Evolutionary conservation across 92 coral and sea anemone genomes (phyloP).

Genomic region (Nematostella vectensis): DNA sequence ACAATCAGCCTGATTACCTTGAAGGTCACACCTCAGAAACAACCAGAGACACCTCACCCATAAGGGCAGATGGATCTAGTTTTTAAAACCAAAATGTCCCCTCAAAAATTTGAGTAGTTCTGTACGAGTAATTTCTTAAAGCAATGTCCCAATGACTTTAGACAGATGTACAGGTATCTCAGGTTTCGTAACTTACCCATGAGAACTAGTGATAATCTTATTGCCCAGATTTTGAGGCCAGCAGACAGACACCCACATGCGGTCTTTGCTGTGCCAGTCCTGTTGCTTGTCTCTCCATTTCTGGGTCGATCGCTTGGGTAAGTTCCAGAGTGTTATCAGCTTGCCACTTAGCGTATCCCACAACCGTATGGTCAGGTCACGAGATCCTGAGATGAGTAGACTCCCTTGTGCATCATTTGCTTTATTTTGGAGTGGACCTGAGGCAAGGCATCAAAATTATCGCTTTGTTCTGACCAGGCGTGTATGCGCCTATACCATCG

Average conservation of each 20-base stretch:
- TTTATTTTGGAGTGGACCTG: slow-evolving; percentile 55
- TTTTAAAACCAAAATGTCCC: too few species aligned
- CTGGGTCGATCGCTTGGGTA: slow-evolving; percentile 71
- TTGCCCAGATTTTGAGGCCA: slow-evolving; percentile 66
- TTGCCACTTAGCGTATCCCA: slow-evolving; percentile 83
- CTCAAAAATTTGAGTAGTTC: too few species aligned
- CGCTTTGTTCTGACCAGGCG: too few species aligned
- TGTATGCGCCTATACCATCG: neutral
- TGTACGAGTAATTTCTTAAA: too few species aligned
- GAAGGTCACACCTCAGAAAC: too few species aligned
- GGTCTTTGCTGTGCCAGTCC: slow-evolving; percentile 59
- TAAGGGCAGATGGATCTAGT: too few species aligned
- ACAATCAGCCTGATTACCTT: too few species aligned
- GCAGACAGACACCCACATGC: slow-evolving; percentile 86
- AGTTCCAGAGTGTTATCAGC: slow-evolving; percentile 49
- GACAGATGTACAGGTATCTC: neutral
- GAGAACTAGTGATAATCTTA: slow-evolving; percentile 67
- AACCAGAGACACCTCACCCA: too few species aligned
- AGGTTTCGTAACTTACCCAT: slow-evolving; percentile 40
- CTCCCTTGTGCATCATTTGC: slow-evolving; percentile 39
- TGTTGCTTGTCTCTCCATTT: slow-evolving; percentile 76
- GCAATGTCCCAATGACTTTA: too few species aligned
- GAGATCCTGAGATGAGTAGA: slow-evolving; percentile 77
- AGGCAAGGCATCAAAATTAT: too few species aligned
- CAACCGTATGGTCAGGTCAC: slow-evolving; percentile 83